Percentiles rank a stretch among this genome's conserved stretches.
Evolutionary conservation across 30 jellyfish, hydroid and myxozoan genomes (phyloP).

Genomic region (Cassiopea xamachana): DNA sequence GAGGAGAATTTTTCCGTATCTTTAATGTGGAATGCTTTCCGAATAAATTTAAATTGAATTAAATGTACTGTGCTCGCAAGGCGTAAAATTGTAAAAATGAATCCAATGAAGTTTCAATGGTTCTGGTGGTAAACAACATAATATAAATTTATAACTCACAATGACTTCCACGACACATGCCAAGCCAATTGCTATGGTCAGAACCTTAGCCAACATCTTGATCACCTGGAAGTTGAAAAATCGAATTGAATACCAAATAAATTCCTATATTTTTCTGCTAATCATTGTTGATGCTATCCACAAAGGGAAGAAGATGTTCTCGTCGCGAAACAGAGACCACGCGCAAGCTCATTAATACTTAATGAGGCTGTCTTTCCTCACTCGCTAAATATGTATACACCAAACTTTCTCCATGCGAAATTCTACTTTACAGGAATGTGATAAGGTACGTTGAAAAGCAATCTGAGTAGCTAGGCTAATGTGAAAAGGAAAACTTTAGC

Average conservation of each 20-base stretch:
- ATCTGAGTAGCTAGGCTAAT: neutral
- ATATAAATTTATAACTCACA: constrained; percentile 62
- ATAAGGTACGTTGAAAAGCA: neutral
- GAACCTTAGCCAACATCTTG: constrained; percentile 86
- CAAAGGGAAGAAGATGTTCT: constrained; percentile 19
- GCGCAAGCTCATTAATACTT: constrained; percentile 72
- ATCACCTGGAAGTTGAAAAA: constrained; percentile 70
- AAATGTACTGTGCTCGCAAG: neutral
- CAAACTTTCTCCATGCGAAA: neutral
- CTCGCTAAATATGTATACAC: constrained; percentile 70
- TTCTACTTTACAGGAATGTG: neutral
- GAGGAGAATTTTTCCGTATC: no score
- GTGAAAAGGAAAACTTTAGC: no score
- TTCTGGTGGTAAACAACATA: constrained; percentile 23
- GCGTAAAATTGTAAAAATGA: neutral
- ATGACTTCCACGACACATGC: constrained; percentile 65
- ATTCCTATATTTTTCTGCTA: constrained; percentile 2
- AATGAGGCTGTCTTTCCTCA: constrained; percentile 83
- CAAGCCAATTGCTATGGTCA: constrained; percentile 90
- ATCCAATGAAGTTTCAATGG: constrained; percentile 20
- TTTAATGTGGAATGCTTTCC: no score
- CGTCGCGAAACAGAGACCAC: constrained; percentile 68
- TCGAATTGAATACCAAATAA: constrained; percentile 3
- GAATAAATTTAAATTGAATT: neutral
- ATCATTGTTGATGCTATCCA: constrained; percentile 16